phyloP scores from a whole-genome alignment of 2,113 vertebrate genomes.

The Laterallus jamaicensis region DNA sequence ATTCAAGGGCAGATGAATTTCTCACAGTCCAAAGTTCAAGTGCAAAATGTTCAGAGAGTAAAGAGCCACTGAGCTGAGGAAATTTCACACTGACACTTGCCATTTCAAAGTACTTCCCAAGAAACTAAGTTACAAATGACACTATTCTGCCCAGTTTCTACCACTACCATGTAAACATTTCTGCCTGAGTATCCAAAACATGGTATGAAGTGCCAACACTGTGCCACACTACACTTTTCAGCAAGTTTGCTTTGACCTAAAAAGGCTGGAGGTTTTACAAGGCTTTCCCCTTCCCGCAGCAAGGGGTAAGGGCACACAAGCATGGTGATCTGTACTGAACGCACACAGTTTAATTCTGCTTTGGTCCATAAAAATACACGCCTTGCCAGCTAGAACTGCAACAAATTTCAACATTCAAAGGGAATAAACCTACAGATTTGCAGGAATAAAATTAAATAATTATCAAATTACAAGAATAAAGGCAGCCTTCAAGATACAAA shows the following conservation, averaged over 20 bases:
- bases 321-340: not conserved
- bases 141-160: not conserved
- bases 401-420: not conserved
- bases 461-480: not conserved
- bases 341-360: fast-evolving
- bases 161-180: not conserved
- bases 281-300: fast-evolving
- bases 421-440: not conserved
- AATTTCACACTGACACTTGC: not conserved
- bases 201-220: fast-evolving
- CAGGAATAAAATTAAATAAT: not conserved
- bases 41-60: fast-evolving
- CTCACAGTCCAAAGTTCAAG: not conserved
- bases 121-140: not conserved
- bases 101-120: not conserved
- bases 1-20: not conserved
- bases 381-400: not conserved
- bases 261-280: not conserved
- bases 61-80: not conserved
- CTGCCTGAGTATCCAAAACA: not conserved
- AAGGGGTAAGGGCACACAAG: not conserved
- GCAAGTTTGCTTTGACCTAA: not conserved
- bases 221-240: not conserved
- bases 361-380: not conserved
- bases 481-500: not conserved